These are phyloP conservation scores for Eospalax fontanierii DNA, from an alignment of 2,797 vertebrate species.

Conservation along the genomic window DNA sequence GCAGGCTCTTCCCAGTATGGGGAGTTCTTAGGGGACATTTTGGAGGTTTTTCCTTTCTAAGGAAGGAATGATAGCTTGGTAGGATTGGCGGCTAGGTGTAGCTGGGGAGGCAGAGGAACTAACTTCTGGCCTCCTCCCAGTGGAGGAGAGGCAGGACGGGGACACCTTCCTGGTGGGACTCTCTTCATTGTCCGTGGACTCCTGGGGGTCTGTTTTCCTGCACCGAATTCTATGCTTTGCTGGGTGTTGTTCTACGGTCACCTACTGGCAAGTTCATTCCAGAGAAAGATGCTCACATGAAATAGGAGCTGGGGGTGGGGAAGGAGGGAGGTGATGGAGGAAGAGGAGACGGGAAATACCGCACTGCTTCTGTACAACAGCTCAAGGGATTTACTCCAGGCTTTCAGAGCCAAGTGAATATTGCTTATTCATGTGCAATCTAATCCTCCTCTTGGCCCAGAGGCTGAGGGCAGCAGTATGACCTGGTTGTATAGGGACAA, in stretches of 20 bases:
- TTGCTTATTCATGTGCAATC: slow-evolving; percentile 68
- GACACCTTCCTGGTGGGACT: background rate
- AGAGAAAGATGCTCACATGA: slow-evolving; percentile 10
- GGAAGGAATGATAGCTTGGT: background rate
- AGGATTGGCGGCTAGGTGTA: background rate
- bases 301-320: slow-evolving; percentile 31
- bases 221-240: slow-evolving; percentile 28
- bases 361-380: slow-evolving; percentile 52
- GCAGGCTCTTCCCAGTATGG: background rate
- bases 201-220: slow-evolving; percentile 19
- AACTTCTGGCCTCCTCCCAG: background rate
- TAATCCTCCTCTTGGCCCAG: background rate
- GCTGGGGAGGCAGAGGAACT: background rate
- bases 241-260: slow-evolving; percentile 15
- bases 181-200: background rate
- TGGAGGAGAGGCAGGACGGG: background rate
- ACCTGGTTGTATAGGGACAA: slow-evolving; percentile 3
- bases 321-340: background rate
- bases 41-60: background rate
- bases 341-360: slow-evolving; percentile 58
- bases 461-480: background rate
- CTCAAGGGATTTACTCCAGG: slow-evolving; percentile 73
- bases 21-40: background rate
- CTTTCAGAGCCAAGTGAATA: background rate
- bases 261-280: slow-evolving; percentile 33